These are phyloP conservation scores for Ctena decussata DNA, from an alignment of 2,888 invertebrate species.

Conservation along the genomic window DNA sequence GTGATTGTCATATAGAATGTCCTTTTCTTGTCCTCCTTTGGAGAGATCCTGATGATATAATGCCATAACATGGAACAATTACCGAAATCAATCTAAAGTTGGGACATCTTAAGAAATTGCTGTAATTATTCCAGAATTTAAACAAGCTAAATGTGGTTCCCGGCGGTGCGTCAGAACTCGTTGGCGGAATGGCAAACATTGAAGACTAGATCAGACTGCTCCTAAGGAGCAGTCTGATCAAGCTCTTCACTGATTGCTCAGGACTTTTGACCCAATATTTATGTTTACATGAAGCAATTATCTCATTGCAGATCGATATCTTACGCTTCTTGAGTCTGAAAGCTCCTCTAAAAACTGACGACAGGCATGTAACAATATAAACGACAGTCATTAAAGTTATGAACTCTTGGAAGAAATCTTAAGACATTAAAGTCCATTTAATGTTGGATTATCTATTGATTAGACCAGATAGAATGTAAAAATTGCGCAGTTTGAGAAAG, in stretches of 20 bases:
- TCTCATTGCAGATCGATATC: background rate
- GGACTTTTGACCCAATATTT: no score
- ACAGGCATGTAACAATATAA: background rate
- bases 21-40: background rate
- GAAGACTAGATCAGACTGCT: no score
- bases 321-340: background rate
- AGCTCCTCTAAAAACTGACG: background rate
- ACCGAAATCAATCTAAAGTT: no score
- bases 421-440: constrained; percentile 7
- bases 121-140: no score
- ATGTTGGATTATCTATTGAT: constrained; percentile 9
- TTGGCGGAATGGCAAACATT: no score
- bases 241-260: no score
- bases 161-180: no score
- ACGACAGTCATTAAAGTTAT: background rate
- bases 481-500: no score
- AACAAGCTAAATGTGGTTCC: no score
- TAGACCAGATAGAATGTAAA: background rate
- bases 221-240: no score
- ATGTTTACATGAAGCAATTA: background rate
- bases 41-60: background rate
- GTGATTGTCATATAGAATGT: background rate
- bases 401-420: constrained; percentile 5
- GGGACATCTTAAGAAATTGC: no score
- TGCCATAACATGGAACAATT: background rate